Conservation (phyloP, 2,888 invertebrate genomes). For the Drosophila acutilabella region DNA sequence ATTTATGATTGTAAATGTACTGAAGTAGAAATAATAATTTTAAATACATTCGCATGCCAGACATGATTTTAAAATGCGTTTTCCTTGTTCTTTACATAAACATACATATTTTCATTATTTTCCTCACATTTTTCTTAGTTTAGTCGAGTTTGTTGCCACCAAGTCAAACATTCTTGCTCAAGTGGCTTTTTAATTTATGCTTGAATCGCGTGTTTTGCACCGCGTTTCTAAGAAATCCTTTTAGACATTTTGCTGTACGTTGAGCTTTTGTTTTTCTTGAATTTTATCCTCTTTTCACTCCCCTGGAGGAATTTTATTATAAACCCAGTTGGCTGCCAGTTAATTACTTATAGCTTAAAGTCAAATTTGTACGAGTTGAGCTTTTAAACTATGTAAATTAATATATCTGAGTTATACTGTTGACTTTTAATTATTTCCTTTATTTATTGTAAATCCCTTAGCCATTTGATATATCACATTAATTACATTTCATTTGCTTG, state of each 20-base stretch:
- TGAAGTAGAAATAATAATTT: conserved; percentile 28
- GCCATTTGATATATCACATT: too few relatives aligned
- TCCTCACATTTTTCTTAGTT: conserved; percentile 15
- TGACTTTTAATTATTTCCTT: not conserved
- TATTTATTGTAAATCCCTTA: not conserved
- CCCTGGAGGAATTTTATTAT: conserved; percentile 3
- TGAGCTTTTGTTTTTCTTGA: not conserved
- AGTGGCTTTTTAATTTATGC: conserved; percentile 22
- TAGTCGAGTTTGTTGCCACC: conserved; percentile 1
- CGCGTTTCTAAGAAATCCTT: not conserved
- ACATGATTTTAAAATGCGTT: conserved; percentile 40
- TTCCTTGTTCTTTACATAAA: conserved; percentile 37
- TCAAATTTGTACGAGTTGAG: not conserved
- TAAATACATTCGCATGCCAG: not conserved
- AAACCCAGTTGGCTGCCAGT: conserved; percentile 9
- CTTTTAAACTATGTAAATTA: not conserved
- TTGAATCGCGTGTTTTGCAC: conserved; percentile 8
- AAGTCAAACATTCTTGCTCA: conserved; percentile 9
- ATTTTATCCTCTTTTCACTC: not conserved
- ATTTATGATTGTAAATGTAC: conserved; percentile 26
- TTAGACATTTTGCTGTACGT: conserved; percentile 7
- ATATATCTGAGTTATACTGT: not conserved
- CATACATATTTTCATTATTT: conserved; percentile 9
- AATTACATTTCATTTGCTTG: not conserved
- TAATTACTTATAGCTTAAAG: conserved; percentile 17